phyloP scores from a whole-genome alignment of 2,888 invertebrate genomes.

The Chrysolina oricalcia region DNA sequence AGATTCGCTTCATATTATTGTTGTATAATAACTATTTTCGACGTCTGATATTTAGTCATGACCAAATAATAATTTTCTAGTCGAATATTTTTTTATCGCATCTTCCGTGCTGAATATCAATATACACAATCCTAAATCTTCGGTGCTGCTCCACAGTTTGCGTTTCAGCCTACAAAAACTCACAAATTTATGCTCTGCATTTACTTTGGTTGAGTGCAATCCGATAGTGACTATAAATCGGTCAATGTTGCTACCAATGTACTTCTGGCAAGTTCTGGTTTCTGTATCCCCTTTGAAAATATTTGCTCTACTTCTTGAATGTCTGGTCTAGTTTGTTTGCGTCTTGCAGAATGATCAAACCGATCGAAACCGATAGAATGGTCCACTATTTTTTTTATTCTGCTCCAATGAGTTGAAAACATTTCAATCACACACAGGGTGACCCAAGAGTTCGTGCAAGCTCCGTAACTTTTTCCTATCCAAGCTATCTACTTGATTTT shows the following conservation, averaged over 20 bases:
- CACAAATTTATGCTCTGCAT: constrained; percentile 42
- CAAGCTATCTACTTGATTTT: too few species aligned
- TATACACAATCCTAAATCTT: constrained; percentile 1
- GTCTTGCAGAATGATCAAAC: too few species aligned
- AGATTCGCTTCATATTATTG: too few species aligned
- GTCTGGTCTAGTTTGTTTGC: background rate
- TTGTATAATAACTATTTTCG: too few species aligned
- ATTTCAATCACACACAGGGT: too few species aligned
- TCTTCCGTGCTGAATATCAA: constrained; percentile 26
- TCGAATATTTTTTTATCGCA: background rate
- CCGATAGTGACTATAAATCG: constrained; percentile 42
- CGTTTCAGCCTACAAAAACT: constrained; percentile 33
- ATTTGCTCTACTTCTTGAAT: constrained; percentile 3
- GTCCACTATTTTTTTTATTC: too few species aligned
- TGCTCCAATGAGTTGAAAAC: too few species aligned
- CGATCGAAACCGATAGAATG: too few species aligned
- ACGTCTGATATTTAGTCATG: too few species aligned
- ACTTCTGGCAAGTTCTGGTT: background rate
- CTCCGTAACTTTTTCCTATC: too few species aligned
- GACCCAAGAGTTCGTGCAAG: too few species aligned
- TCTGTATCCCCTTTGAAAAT: constrained; percentile 10
- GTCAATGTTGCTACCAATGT: constrained; percentile 33
- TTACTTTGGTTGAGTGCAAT: constrained; percentile 35
- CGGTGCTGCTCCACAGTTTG: constrained; percentile 1
- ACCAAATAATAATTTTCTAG: too few species aligned